These are phyloP conservation scores for Typhlichthys subterraneus DNA, from an alignment of 2,797 vertebrate genomes.

Conservation along the genomic window DNA sequence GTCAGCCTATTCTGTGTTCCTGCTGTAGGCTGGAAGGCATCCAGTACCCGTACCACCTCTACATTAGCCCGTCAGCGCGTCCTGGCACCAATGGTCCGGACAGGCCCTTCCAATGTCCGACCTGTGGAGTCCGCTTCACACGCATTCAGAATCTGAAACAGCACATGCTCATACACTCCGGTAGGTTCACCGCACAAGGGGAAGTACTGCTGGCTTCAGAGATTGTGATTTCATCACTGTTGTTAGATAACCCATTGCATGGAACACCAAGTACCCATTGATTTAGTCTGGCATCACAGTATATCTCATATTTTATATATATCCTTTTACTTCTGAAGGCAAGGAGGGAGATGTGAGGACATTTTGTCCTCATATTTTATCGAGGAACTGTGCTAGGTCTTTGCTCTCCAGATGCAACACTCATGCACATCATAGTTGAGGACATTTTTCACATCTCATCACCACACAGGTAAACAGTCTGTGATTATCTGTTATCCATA, in stretches of 20 bases:
- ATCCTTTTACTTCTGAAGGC: no score
- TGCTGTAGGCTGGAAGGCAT: slow-evolving; percentile 90
- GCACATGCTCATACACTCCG: slow-evolving; percentile 99
- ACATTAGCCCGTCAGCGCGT: slow-evolving; percentile 93
- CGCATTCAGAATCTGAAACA: slow-evolving; percentile 99
- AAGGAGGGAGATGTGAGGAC: not conserved
- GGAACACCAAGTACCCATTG: not conserved
- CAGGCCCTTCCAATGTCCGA: slow-evolving; percentile 95
- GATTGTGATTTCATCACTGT: not conserved
- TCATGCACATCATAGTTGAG: no score
- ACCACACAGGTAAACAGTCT: not conserved
- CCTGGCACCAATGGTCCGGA: slow-evolving; percentile 92
- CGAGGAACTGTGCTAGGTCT: no score
- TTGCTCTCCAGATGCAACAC: no score
- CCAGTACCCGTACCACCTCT: slow-evolving; percentile 95
- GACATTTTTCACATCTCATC: not conserved
- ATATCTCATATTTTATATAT: not conserved
- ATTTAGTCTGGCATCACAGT: not conserved
- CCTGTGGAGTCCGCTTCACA: slow-evolving; percentile 94
- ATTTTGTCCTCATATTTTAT: not conserved
- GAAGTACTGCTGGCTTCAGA: not conserved
- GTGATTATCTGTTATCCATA: not conserved
- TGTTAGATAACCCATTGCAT: not conserved
- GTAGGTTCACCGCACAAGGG: slow-evolving; percentile 69
- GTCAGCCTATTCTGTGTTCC: slow-evolving; percentile 3